phyloP scores from a whole-genome alignment of 2,888 invertebrate species.

The Vesta saturnalis region DNA sequence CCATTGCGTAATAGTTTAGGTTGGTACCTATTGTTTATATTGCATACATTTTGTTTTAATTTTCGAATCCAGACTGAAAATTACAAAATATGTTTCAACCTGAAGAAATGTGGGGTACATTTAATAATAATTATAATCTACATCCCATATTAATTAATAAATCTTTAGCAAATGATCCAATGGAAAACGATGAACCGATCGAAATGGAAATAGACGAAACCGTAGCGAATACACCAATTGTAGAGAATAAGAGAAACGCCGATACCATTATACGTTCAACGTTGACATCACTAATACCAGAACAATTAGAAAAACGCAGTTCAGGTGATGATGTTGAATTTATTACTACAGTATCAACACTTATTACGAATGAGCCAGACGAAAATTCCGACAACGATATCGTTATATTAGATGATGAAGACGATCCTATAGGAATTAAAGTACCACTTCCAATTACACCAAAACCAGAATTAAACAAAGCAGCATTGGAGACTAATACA shows the following conservation, averaged over 20 bases:
- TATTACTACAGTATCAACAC: background rate
- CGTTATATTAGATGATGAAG: constrained; percentile 28
- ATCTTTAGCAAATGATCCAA: background rate
- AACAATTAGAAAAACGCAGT: background rate
- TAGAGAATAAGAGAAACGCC: constrained; percentile 45
- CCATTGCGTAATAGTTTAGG: too few relatives aligned
- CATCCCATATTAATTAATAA: too few relatives aligned
- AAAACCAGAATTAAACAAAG: background rate
- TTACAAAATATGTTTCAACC: too few relatives aligned
- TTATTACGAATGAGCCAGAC: background rate
- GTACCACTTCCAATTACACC: background rate
- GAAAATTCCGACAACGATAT: constrained; percentile 29
- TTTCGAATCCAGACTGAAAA: too few relatives aligned
- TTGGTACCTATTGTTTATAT: too few relatives aligned
- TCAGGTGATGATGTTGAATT: constrained; percentile 26
- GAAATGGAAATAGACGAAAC: constrained; percentile 57
- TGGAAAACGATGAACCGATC: constrained; percentile 28
- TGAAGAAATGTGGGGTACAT: too few relatives aligned
- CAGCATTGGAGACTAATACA: background rate
- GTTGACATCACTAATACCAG: background rate
- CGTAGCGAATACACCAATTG: constrained; percentile 52
- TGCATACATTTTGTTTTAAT: too few relatives aligned
- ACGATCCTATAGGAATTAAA: background rate
- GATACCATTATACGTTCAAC: constrained; percentile 5
- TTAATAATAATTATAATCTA: too few relatives aligned